A percentile compares a stretch with the other conserved stretches of the same genome.
These are phyloP conservation scores for Elanoides forficatus DNA, from an alignment of 2,113 vertebrate species.

Conservation along the genomic window DNA sequence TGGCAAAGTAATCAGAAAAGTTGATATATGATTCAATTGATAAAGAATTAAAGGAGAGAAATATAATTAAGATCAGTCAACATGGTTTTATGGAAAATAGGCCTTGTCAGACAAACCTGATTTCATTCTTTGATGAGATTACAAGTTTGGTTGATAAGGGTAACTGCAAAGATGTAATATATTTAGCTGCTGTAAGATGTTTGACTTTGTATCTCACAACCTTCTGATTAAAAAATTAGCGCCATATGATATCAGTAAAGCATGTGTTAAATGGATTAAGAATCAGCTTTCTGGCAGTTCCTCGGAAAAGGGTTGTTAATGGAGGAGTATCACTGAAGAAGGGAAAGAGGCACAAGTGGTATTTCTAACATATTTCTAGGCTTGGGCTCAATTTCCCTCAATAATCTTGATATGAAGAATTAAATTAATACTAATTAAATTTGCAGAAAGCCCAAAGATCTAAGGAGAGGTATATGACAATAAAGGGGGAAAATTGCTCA, in stretches of 20 bases:
- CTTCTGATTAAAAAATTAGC: slow-evolving; percentile 57
- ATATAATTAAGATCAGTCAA: slow-evolving; percentile 56
- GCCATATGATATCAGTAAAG: neutral
- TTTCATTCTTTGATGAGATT: slow-evolving; percentile 57
- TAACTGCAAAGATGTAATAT: slow-evolving; percentile 4
- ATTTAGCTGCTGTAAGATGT: slow-evolving; percentile 38
- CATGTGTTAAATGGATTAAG: neutral
- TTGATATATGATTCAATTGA: neutral
- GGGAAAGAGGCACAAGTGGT: neutral
- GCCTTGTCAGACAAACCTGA: slow-evolving; percentile 53
- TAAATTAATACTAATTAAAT: neutral
- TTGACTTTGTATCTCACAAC: slow-evolving; percentile 41
- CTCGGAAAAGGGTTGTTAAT: neutral
- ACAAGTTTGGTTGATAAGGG: slow-evolving; percentile 49
- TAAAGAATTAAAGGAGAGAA: slow-evolving; percentile 34
- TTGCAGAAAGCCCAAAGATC: neutral
- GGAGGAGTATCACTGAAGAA: neutral
- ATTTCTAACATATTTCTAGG: neutral
- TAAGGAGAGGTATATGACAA: neutral
- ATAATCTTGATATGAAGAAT: neutral
- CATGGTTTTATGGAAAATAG: slow-evolving; percentile 26
- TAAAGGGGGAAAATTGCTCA: neutral
- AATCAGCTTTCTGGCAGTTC: neutral
- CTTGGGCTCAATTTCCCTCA: neutral
- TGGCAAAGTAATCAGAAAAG: neutral